These are phyloP conservation scores for Cebidichthys violaceus DNA, from an alignment of 2,113 vertebrate genomes.

Conservation along the genomic window DNA sequence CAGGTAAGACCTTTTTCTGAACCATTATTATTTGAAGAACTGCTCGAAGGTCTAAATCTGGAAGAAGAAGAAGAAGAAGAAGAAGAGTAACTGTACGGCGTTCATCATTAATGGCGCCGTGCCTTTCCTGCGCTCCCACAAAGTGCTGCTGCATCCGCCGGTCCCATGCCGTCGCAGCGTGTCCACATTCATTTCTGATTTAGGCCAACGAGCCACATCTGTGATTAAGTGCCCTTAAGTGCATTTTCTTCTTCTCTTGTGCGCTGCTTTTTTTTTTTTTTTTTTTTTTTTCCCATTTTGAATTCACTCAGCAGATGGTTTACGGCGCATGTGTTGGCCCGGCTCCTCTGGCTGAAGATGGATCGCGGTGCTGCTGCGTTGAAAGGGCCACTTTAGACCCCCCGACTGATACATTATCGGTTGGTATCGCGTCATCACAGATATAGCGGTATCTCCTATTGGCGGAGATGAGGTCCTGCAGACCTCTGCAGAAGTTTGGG, in stretches of 20 bases:
- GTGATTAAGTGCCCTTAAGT: slow-evolving; percentile 59
- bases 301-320: slow-evolving; percentile 49
- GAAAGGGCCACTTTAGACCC: slow-evolving; percentile 1
- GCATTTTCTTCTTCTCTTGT: slow-evolving; percentile 54
- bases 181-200: slow-evolving; percentile 56
- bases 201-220: slow-evolving; percentile 52
- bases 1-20: slow-evolving; percentile 41
- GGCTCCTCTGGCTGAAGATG: slow-evolving; percentile 31
- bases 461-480: not conserved
- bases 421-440: not conserved
- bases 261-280: slow-evolving; percentile 55
- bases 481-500: not conserved
- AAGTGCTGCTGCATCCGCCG: slow-evolving; percentile 5
- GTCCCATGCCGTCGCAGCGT: slow-evolving; percentile 15
- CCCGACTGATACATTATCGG: not conserved
- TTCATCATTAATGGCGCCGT: slow-evolving; percentile 47
- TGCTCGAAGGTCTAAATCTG: slow-evolving; percentile 48
- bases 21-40: slow-evolving; percentile 59
- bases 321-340: slow-evolving; percentile 32
- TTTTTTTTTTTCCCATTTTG: slow-evolving; percentile 59
- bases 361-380: slow-evolving; percentile 1
- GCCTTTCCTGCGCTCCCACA: slow-evolving; percentile 25
- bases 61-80: slow-evolving; percentile 34
- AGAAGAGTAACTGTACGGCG: slow-evolving; percentile 15
- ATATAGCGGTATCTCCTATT: not conserved